Percentiles rank a stretch among this genome's conserved stretches.
Conservation (phyloP, 2,797 vertebrate species). For the Stomatorhinus walkeri region DNA sequence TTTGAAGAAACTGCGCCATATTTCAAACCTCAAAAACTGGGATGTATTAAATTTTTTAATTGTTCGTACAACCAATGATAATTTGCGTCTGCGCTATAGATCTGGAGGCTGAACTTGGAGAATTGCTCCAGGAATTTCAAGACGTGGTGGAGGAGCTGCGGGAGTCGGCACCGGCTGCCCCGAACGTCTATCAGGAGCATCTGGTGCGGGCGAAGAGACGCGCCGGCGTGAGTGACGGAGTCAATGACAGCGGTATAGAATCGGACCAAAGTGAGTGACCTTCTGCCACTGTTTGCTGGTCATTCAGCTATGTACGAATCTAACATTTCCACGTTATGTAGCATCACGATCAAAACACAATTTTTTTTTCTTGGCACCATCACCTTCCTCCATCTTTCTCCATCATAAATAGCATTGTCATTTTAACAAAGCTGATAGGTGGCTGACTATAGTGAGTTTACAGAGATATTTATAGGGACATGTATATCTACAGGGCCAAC, state of each 20-base stretch:
- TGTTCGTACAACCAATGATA: not conserved
- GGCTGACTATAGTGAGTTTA: not conserved
- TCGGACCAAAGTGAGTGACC: constrained; percentile 56
- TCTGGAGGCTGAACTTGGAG: constrained; percentile 56
- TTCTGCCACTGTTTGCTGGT: not conserved
- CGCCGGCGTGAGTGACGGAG: constrained; percentile 31
- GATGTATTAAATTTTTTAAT: not conserved
- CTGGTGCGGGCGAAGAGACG: constrained; percentile 50
- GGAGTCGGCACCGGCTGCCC: constrained; percentile 41
- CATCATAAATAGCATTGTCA: not conserved
- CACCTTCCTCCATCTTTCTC: not conserved
- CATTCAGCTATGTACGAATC: not conserved
- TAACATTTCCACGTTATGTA: not conserved
- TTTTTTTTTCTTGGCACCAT: not conserved
- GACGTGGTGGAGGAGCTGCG: constrained; percentile 62
- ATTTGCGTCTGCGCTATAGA: constrained; percentile 36
- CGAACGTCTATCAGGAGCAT: constrained; percentile 43
- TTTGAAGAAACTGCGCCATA: not conserved
- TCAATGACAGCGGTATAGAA: constrained; percentile 54
- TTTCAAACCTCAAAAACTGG: not conserved
- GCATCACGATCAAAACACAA: not conserved
- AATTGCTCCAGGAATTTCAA: constrained; percentile 65
- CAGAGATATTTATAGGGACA: not conserved
- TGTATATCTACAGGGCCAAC: not conserved
- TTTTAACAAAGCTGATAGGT: not conserved